Evolutionary conservation across 2,888 invertebrate species (phyloP).

Genomic region (Drosophila pullipes): DNA sequence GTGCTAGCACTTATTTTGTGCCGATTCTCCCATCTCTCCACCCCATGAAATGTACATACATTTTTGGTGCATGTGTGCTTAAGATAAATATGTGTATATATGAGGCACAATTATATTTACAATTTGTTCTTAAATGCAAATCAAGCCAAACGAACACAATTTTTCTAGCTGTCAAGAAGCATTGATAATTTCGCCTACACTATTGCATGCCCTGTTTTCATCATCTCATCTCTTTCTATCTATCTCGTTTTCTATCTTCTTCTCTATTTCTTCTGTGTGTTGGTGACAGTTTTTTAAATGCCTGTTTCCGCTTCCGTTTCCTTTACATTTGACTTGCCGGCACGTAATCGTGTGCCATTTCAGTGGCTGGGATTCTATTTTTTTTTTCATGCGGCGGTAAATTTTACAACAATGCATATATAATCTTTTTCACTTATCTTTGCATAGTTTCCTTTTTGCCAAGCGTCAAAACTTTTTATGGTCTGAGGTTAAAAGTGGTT

Average conservation of each 20-base stretch:
- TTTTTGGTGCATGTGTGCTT: neutral
- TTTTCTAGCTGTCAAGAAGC: conserved; percentile 34
- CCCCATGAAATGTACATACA: neutral
- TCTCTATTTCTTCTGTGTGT: conserved; percentile 28
- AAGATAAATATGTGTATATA: neutral
- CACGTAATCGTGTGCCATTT: conserved; percentile 73
- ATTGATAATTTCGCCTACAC: conserved; percentile 31
- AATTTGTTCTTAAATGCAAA: neutral
- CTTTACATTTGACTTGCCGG: conserved; percentile 75
- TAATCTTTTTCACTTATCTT: conserved; percentile 80
- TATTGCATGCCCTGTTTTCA: neutral
- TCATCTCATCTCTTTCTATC: neutral
- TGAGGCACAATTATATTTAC: neutral
- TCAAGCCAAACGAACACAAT: neutral
- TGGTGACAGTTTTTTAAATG: conserved; percentile 72
- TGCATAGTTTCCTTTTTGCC: conserved; percentile 68
- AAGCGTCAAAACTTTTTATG: conserved; percentile 60
- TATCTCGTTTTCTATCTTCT: neutral
- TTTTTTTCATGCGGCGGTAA: conserved; percentile 66
- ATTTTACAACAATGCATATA: conserved; percentile 79
- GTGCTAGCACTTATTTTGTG: conserved; percentile 38
- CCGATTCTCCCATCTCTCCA: neutral
- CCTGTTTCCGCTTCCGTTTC: conserved; percentile 74
- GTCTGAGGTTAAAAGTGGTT: conserved; percentile 73
- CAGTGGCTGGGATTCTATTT: conserved; percentile 28